These are phyloP conservation scores for Meda fulgida DNA, from an alignment of 2,797 vertebrate genomes.

Conservation along the genomic window DNA sequence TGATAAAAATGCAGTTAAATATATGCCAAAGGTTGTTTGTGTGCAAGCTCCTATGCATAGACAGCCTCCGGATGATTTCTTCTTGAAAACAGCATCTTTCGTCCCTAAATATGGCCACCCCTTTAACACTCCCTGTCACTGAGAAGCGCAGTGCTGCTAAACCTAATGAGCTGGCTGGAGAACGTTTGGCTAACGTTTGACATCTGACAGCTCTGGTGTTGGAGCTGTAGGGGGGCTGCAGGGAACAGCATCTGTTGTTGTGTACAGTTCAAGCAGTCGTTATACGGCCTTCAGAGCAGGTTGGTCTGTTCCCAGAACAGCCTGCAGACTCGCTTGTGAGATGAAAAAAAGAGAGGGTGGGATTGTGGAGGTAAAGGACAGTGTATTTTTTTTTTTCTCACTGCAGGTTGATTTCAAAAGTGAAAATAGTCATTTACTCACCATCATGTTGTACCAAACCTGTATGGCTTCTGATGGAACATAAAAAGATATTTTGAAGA, in stretches of 20 bases:
- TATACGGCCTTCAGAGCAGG: slow-evolving; percentile 31
- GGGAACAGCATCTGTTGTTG: slow-evolving; percentile 55
- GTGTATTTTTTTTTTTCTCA: neutral
- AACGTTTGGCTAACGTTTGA: slow-evolving; percentile 40
- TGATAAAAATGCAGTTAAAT: neutral
- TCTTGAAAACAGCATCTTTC: slow-evolving; percentile 15
- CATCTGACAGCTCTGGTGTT: slow-evolving; percentile 42
- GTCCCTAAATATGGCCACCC: slow-evolving; percentile 8
- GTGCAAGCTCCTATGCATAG: slow-evolving; percentile 8
- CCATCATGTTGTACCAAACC: neutral
- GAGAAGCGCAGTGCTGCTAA: slow-evolving; percentile 16
- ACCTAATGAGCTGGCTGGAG: slow-evolving; percentile 44
- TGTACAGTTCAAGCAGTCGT: slow-evolving; percentile 46
- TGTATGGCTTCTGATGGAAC: neutral
- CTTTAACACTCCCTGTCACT: slow-evolving; percentile 23
- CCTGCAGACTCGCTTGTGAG: slow-evolving; percentile 10
- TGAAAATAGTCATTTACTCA: neutral
- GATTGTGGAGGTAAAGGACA: neutral
- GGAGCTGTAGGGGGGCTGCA: slow-evolving; percentile 38
- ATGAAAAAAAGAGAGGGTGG: neutral
- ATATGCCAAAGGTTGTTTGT: neutral
- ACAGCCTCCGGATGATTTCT: neutral
- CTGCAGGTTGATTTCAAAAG: neutral
- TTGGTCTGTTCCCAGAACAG: slow-evolving; percentile 32
- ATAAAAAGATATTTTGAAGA: neutral